Conservation (phyloP, 2,888 invertebrate species). For the Coronaproctus castanopsis region DNA sequence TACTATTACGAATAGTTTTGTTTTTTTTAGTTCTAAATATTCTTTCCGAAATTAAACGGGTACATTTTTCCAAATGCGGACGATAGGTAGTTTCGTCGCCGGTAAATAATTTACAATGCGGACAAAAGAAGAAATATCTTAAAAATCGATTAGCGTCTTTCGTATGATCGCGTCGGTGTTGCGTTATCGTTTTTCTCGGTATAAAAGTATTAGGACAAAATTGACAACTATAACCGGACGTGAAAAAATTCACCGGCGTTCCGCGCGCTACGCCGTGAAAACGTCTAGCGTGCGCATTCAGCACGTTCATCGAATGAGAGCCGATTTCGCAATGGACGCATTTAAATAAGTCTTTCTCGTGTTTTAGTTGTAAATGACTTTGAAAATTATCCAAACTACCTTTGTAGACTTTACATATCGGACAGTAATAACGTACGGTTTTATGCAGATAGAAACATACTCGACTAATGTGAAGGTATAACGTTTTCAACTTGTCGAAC, state of each 20-base stretch:
- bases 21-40: no score
- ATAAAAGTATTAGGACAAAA: conserved; percentile 7
- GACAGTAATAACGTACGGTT: conserved; percentile 14
- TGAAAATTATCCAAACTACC: conserved; percentile 4
- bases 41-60: no score
- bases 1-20: no score
- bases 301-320: conserved; percentile 4
- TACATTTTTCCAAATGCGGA: no score
- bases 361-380: conserved; percentile 12
- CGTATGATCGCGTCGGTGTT: no score
- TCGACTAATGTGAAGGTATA: conserved; percentile 13
- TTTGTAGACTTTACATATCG: conserved; percentile 9
- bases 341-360: conserved; percentile 13
- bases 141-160: no score
- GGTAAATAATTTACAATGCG: no score
- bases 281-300: conserved; percentile 1
- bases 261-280: background rate
- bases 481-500: conserved; percentile 10
- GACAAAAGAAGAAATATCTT: no score
- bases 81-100: no score
- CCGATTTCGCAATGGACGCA: conserved; percentile 13
- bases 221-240: conserved; percentile 7
- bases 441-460: conserved; percentile 16
- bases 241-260: background rate
- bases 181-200: conserved; percentile 3